Conservation (phyloP, 2,113 vertebrate genomes). For the Lepidothrix coronata region DNA sequence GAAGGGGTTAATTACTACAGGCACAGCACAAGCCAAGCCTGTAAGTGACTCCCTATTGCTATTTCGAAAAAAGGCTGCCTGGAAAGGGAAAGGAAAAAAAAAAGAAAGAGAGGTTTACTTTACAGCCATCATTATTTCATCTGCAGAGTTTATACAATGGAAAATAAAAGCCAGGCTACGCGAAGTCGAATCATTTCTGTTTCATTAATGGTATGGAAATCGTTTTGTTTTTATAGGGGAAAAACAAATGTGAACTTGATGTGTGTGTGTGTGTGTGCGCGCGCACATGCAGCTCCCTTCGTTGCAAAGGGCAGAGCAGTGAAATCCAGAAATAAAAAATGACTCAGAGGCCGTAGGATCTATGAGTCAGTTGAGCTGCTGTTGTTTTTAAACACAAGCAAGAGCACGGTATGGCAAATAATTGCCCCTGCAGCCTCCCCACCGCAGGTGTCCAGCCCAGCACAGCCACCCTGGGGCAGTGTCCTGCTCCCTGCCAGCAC, state of each 20-base stretch:
- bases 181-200: not conserved
- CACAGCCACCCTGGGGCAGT: rapidly evolving
- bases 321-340: constrained; percentile 68
- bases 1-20: constrained; percentile 55
- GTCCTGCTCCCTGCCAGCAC: not conserved
- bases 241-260: constrained; percentile 56
- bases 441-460: rapidly evolving
- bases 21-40: constrained; percentile 33
- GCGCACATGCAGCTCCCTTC: not conserved
- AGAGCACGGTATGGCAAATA: constrained; percentile 42
- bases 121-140: constrained; percentile 51
- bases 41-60: constrained; percentile 60
- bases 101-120: constrained; percentile 19
- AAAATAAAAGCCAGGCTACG: constrained; percentile 51
- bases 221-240: constrained; percentile 49
- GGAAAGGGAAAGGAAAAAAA: constrained; percentile 1
- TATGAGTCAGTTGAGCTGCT: constrained; percentile 65
- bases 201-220: constrained; percentile 65
- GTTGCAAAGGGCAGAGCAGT: constrained; percentile 57
- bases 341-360: constrained; percentile 65
- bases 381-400: constrained; percentile 36
- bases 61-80: constrained; percentile 50
- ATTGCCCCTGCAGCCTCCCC: not conserved
- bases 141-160: constrained; percentile 50
- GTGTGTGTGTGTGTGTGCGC: not conserved